These are phyloP conservation scores for Tetranychus urticae DNA, from an alignment of 1,140 invertebrate species.

Conservation along the genomic window DNA sequence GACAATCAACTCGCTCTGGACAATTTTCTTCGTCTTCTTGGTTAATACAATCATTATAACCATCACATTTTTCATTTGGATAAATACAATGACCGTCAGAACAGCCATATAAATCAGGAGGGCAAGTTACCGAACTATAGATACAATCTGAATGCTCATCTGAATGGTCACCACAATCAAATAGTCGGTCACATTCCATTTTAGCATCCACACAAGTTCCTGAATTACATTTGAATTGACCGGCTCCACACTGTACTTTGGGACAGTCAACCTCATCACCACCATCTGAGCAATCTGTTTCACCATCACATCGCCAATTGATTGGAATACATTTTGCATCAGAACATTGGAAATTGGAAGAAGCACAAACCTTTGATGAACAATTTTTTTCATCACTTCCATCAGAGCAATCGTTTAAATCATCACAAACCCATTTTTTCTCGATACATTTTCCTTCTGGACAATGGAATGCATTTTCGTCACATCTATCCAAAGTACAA, in stretches of 20 bases:
- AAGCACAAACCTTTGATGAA: constrained; percentile 33
- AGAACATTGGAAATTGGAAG: constrained; percentile 41
- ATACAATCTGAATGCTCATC: background rate
- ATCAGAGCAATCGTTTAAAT: constrained; percentile 52
- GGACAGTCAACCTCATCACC: constrained; percentile 17
- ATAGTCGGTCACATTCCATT: constrained; percentile 22
- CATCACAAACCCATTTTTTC: constrained; percentile 28
- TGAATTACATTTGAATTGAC: constrained; percentile 33
- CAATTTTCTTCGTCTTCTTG: constrained; percentile 10
- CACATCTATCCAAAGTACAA: constrained; percentile 4
- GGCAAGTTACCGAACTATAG: background rate
- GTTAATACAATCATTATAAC: constrained; percentile 21
- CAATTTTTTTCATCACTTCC: constrained; percentile 45
- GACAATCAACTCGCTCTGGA: constrained; percentile 18
- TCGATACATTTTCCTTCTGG: constrained; percentile 34
- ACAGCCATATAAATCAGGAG: constrained; percentile 38
- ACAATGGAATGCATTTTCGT: constrained; percentile 20
- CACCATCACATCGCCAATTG: constrained; percentile 16
- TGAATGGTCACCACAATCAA: constrained; percentile 4
- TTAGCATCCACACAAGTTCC: background rate
- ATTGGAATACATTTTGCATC: constrained; percentile 41
- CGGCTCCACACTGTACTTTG: constrained; percentile 29
- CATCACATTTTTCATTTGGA: constrained; percentile 11
- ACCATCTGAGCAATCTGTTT: constrained; percentile 36
- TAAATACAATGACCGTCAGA: constrained; percentile 39